Percentiles rank a stretch among this genome's conserved stretches.
These are phyloP conservation scores for Chionis minor DNA, from an alignment of 2,113 vertebrate genomes.

Conservation along the genomic window DNA sequence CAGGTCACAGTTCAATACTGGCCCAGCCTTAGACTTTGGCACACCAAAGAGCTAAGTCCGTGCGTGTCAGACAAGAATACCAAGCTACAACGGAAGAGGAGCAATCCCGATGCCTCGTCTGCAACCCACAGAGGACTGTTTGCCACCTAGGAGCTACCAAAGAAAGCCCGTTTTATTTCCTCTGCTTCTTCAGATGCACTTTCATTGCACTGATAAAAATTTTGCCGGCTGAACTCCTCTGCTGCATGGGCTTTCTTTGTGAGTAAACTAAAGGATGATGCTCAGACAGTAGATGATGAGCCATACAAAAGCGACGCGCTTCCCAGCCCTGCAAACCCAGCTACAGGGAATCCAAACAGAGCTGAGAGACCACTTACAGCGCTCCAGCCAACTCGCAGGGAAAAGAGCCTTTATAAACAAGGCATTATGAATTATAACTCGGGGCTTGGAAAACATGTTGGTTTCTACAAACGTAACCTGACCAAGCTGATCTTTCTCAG, in stretches of 20 bases:
- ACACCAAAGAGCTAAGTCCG: neutral
- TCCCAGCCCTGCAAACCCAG: neutral
- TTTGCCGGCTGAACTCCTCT: neutral
- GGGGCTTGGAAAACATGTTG: neutral
- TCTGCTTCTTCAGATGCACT: neutral
- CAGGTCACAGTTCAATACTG: neutral
- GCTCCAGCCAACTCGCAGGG: neutral
- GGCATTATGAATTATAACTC: neutral
- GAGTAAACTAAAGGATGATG: neutral
- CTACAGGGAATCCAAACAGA: neutral
- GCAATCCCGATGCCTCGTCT: fast-evolving
- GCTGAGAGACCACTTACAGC: neutral
- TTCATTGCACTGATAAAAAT: neutral
- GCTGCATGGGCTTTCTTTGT: neutral
- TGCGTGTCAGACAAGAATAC: neutral
- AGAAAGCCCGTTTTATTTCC: neutral
- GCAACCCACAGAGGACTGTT: neutral
- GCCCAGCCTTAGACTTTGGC: neutral
- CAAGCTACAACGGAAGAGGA: neutral
- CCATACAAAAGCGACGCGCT: neutral
- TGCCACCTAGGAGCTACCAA: neutral
- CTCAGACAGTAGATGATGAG: neutral
- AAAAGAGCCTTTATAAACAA: neutral
- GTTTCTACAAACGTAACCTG: neutral
- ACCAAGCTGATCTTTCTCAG: neutral